Base-by-base conservation (phyloP, 2,797 vertebrate genomes). In the Brachymystax lenok region DNA sequence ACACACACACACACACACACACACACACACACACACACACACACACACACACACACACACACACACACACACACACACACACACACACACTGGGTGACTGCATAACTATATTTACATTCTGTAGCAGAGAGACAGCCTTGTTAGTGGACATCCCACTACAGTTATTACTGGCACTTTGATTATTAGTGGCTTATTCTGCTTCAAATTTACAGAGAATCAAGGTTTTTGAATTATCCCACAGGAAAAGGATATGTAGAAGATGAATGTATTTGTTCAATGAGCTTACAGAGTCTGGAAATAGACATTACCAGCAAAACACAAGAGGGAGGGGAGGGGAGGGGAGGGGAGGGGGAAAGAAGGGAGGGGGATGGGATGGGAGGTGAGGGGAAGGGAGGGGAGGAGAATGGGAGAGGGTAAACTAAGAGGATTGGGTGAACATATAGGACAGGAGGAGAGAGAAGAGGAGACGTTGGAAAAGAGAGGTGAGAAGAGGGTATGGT, bases 231-330 rank as follows among this genome's bases (percentile, higher is more conserved):
- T 77, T 69, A 51, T 75, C 73, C 66, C 83, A 86, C 12, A 16
- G 27, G 51, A 73, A 54, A 52, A 68, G 76, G 51, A 68, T 75
- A 75, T 69, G 70, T 74, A 28, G 64, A 46, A 63, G 78, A 75
- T 80, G 79, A 72, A 75, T 83, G 77, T 87, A 83, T 88, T 88
- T 91, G 76, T 82, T 87, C 88, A 89, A 88, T 85, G 74, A 74
- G 75, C 69, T 6, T 27, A 50, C 69, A 66, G 73, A 87, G 83
- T 69, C 76, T 79, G 79, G 75, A 78, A 83, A 84, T 85, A 81
- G 88, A 74, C 21, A 61, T 61, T 61, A 61, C 59, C 59, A 61
- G 59, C n/a, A 12, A 61, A 61, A 61, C 3, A 61, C 24, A 1
- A 61, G 17, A 6, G 54, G 54, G 5, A 5, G 30, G 30, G 5